Conservation (phyloP, 2,797 vertebrate genomes). For the Glossophaga mutica region DNA sequence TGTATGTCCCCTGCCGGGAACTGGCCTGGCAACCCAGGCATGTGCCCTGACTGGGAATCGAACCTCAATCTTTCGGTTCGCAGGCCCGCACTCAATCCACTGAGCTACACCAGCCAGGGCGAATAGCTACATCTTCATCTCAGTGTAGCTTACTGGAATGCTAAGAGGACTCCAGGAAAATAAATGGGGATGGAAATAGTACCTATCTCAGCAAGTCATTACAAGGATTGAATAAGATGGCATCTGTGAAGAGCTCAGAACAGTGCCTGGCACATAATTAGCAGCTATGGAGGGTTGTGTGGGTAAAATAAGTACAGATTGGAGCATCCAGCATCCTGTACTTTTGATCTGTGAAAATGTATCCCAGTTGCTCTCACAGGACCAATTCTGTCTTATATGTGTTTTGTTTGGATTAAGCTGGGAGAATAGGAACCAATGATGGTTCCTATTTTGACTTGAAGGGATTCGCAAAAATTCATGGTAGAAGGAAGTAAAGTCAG, state of each 20-base stretch:
- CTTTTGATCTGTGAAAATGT: background rate
- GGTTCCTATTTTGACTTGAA: background rate
- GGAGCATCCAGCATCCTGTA: background rate
- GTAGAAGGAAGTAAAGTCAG: background rate
- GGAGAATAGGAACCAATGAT: background rate
- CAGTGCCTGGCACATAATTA: background rate
- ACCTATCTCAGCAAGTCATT: background rate
- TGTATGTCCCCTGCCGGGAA: too few species aligned
- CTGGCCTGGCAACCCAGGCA: too few species aligned
- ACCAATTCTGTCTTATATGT: background rate
- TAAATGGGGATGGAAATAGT: background rate
- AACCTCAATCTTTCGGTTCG: too few species aligned
- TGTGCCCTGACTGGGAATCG: too few species aligned
- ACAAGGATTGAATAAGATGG: background rate
- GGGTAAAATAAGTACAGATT: background rate
- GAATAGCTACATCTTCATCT: background rate
- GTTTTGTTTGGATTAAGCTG: slow-evolving; percentile 15
- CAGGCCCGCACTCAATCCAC: too few species aligned
- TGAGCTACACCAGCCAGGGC: too few species aligned
- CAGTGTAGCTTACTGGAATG: background rate
- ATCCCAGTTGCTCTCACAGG: background rate
- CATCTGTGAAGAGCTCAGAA: background rate
- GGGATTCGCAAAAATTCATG: background rate
- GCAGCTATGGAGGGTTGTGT: background rate
- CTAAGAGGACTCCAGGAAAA: background rate